A percentile compares a stretch with the other conserved stretches of the same genome.
phyloP scores from a whole-genome alignment of 2,888 invertebrate species.

The Timema cristinae region DNA sequence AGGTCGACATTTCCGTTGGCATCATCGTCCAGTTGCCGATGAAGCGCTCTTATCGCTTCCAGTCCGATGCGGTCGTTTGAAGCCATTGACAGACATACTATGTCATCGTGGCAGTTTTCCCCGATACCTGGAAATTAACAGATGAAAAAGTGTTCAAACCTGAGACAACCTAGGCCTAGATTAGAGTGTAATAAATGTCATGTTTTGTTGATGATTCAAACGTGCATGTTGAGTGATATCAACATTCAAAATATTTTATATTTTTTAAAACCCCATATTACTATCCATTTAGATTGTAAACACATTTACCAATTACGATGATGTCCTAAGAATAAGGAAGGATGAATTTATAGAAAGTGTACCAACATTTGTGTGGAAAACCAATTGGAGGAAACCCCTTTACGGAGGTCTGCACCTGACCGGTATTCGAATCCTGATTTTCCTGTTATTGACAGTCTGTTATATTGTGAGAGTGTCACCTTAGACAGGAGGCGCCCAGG shows the following conservation, averaged over 20 bases:
- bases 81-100: slow-evolving; percentile 65
- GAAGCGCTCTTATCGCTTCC: slow-evolving; percentile 89
- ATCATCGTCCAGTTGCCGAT: slow-evolving; percentile 95
- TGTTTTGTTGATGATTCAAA: background rate
- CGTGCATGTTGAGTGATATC: background rate
- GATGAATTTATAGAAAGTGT: too few species aligned
- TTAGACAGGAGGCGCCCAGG: too few species aligned
- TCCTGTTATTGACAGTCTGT: too few species aligned
- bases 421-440: background rate
- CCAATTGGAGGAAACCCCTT: background rate
- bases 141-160: background rate
- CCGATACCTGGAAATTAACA: slow-evolving; percentile 37
- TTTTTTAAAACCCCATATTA: background rate
- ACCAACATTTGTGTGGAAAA: background rate
- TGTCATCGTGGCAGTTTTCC: slow-evolving; percentile 64
- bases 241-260: too few species aligned
- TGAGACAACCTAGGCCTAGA: background rate
- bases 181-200: background rate
- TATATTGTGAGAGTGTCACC: too few species aligned
- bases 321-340: too few species aligned
- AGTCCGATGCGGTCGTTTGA: slow-evolving; percentile 80
- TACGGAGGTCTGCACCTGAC: background rate
- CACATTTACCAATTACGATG: too few species aligned
- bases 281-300: too few species aligned
- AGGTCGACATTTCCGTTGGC: slow-evolving; percentile 96